Evolutionary conservation across 1,140 invertebrate genomes (phyloP), one percentile per base, ranked within the genome.

Genomic region (Holcopasites calliopsidis): DNA sequence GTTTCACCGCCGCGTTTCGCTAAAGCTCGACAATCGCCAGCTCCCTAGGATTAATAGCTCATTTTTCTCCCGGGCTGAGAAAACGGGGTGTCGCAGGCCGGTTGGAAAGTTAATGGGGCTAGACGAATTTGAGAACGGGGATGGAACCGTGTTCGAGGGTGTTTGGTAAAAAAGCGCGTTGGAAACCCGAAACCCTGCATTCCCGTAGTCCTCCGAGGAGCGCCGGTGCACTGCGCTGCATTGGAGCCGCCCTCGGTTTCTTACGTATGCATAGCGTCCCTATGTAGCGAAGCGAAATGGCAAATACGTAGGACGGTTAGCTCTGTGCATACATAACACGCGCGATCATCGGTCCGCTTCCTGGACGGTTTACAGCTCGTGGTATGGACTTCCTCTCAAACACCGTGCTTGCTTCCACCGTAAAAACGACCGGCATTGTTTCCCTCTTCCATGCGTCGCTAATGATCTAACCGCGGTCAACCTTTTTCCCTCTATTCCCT

Each of bases 341-440:
- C 10, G 35, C 10, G 35, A 10, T 38, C 35, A 10, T 50, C 26
- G 21, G 38, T 49, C 35, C 60, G 47, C 54, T 83, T 83, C 79
- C 79, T 70, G 81, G 28, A 65, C 31, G 79, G 71, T 81, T 83
- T 83, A 83, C 79, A 79, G 44, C 66, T 76, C 42, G 52, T 64
- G 26, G 70, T 38, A 38, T 1, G 3, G 31, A 49, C 52, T 16
- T 50, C 33, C 40, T 42, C 49, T 57, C 31, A 66, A 47, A 54
- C 75, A 65, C 69, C 64, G 40, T 18, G 16, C 2, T 1, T 61
- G 16, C 58, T n/a, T 4, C 42, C 21, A 47, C 64, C 54, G 65
- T 42, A 78, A 38, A 38, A 10, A 40, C 50, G 35, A n/a, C 7
- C 38, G 64, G 44, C 49, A 78, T 83, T 83, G 78, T 83, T 84